Evolutionary conservation across 2,113 vertebrate genomes (phyloP).

Genomic region (Grammomys surdaster): DNA sequence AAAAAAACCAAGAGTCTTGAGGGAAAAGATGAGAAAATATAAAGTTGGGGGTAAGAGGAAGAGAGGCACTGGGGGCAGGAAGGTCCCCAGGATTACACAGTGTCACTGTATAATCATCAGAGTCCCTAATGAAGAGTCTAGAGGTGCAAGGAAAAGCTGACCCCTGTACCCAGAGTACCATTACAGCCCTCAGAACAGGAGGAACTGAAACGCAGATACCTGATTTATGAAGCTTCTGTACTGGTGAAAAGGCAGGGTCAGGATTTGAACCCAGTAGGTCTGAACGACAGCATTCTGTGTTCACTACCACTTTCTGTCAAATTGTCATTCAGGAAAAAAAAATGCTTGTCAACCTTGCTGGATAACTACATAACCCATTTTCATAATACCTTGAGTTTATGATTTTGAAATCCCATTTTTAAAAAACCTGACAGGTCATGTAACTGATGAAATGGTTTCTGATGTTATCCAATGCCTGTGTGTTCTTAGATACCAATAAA

Average conservation of each 20-base stretch:
- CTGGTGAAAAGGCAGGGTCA: neutral
- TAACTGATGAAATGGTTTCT: conserved; percentile 13
- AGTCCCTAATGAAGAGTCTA: neutral
- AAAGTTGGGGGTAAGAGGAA: neutral
- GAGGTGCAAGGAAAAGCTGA: neutral
- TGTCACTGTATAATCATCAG: neutral
- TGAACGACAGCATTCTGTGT: neutral
- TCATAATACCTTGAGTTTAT: neutral
- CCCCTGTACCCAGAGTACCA: neutral
- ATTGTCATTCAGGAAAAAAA: neutral
- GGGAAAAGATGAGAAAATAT: neutral
- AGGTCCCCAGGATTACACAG: neutral
- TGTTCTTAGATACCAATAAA: neutral
- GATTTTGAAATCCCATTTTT: conserved; percentile 17
- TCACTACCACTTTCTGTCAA: neutral
- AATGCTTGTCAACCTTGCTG: neutral
- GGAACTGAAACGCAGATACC: neutral
- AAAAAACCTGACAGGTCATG: neutral
- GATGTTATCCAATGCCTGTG: neutral
- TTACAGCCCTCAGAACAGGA: neutral
- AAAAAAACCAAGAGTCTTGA: neutral
- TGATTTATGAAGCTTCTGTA: accelerated
- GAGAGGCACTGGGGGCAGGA: too few relatives aligned
- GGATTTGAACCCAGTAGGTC: neutral
- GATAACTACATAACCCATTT: neutral